These are phyloP conservation scores for Dilophus febrilis DNA, from an alignment of 2,888 invertebrate genomes.

Conservation along the genomic window DNA sequence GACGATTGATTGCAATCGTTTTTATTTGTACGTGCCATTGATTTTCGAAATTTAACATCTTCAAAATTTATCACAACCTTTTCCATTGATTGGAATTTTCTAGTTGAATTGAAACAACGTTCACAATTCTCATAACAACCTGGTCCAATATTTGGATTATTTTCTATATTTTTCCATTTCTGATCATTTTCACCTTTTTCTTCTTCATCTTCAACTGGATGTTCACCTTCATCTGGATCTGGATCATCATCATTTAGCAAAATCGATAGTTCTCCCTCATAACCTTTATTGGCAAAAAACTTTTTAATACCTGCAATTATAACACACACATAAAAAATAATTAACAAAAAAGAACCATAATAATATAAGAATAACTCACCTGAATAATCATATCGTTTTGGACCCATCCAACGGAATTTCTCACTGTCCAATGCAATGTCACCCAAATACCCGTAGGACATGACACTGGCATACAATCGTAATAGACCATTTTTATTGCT, in stretches of 20 bases:
- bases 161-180: no score
- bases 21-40: neutral
- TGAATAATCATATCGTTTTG: slow-evolving; percentile 61
- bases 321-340: neutral
- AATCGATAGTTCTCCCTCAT: slow-evolving; percentile 43
- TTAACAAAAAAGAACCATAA: neutral
- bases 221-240: no score
- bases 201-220: neutral
- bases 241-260: slow-evolving; percentile 23
- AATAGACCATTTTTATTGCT: slow-evolving; percentile 40
- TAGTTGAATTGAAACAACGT: slow-evolving; percentile 19
- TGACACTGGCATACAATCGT: slow-evolving; percentile 54
- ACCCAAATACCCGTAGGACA: slow-evolving; percentile 74
- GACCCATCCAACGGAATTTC: slow-evolving; percentile 71
- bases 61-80: slow-evolving; percentile 3
- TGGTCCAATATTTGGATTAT: slow-evolving; percentile 28
- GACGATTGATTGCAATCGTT: neutral
- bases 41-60: neutral
- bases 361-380: slow-evolving; percentile 31
- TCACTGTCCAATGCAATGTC: slow-evolving; percentile 68
- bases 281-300: slow-evolving; percentile 42
- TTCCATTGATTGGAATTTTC: neutral
- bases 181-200: neutral
- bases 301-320: slow-evolving; percentile 39
- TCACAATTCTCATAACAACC: slow-evolving; percentile 36